Conservation (phyloP, 2,888 invertebrate genomes). For the Scaptomyza reducta region DNA sequence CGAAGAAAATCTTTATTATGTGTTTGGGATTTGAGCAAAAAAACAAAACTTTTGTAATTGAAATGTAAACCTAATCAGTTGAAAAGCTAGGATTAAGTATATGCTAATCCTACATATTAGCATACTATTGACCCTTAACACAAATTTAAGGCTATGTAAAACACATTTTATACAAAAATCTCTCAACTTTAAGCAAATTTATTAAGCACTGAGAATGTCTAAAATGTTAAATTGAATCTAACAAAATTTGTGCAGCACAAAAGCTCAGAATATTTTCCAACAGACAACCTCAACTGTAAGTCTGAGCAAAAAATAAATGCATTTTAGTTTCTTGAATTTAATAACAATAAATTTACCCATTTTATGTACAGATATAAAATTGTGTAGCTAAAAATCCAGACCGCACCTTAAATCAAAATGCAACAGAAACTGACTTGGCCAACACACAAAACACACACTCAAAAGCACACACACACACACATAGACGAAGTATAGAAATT, state of each 20-base stretch:
- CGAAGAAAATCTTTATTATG: slow-evolving; percentile 26
- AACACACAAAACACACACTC: slow-evolving; percentile 18
- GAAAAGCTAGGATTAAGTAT: slow-evolving; percentile 9
- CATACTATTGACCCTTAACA: slow-evolving; percentile 4
- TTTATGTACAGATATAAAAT: not conserved
- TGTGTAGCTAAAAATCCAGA: not conserved
- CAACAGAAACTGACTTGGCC: slow-evolving; percentile 33
- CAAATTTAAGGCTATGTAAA: no score
- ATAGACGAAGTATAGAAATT: slow-evolving; percentile 5
- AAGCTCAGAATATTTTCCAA: not conserved
- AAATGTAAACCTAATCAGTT: slow-evolving; percentile 31
- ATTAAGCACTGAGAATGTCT: not conserved
- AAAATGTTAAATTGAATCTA: no score
- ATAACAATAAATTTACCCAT: slow-evolving; percentile 22
- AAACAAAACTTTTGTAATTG: slow-evolving; percentile 36
- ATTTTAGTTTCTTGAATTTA: not conserved
- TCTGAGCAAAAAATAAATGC: slow-evolving; percentile 3
- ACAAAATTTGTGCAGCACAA: no score
- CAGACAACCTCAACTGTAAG: not conserved
- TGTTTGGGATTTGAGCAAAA: slow-evolving; percentile 6
- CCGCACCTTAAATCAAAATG: slow-evolving; percentile 53
- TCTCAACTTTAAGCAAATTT: not conserved
- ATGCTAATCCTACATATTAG: slow-evolving; percentile 15
- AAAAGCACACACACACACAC: slow-evolving; percentile 13
- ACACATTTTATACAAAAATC: not conserved